Evolutionary conservation across 2,888 invertebrate genomes (phyloP).

Genomic region (Octonoba sinensis): DNA sequence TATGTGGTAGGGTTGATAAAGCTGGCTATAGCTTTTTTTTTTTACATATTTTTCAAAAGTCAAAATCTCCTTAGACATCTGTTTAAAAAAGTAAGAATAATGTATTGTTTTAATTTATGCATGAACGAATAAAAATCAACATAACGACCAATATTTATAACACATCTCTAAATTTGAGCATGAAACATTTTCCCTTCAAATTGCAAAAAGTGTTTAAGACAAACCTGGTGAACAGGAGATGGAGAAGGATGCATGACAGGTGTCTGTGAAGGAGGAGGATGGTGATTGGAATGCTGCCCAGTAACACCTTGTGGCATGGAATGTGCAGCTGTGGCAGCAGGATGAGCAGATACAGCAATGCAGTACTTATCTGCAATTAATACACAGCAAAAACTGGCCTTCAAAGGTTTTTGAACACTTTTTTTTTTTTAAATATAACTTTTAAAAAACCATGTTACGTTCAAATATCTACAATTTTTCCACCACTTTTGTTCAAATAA

Average conservation of each 20-base stretch:
- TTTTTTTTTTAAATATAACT: neutral
- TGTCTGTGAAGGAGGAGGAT: slow-evolving; percentile 55
- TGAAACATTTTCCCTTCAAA: too few relatives aligned
- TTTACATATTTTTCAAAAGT: too few relatives aligned
- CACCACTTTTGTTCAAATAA: neutral
- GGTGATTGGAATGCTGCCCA: slow-evolving; percentile 25
- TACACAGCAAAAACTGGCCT: neutral
- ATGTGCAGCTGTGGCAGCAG: slow-evolving; percentile 6
- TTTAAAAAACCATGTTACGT: neutral
- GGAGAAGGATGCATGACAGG: slow-evolving; percentile 53
- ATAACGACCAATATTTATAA: too few relatives aligned
- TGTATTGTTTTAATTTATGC: too few relatives aligned
- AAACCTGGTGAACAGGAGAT: slow-evolving; percentile 43
- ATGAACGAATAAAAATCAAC: too few relatives aligned
- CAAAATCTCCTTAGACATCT: too few relatives aligned
- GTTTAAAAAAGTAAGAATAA: too few relatives aligned
- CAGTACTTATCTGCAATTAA: neutral
- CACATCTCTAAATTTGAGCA: too few relatives aligned
- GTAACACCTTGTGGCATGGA: slow-evolving; percentile 19
- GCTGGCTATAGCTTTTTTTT: too few relatives aligned
- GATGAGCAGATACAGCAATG: slow-evolving; percentile 50
- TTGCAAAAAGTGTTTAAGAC: too few relatives aligned
- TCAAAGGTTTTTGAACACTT: too few relatives aligned
- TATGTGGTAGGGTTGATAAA: too few relatives aligned
- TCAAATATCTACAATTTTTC: neutral